Evolutionary conservation across 2,888 invertebrate genomes (phyloP).

Genomic region (Metopia argyrocephala): DNA sequence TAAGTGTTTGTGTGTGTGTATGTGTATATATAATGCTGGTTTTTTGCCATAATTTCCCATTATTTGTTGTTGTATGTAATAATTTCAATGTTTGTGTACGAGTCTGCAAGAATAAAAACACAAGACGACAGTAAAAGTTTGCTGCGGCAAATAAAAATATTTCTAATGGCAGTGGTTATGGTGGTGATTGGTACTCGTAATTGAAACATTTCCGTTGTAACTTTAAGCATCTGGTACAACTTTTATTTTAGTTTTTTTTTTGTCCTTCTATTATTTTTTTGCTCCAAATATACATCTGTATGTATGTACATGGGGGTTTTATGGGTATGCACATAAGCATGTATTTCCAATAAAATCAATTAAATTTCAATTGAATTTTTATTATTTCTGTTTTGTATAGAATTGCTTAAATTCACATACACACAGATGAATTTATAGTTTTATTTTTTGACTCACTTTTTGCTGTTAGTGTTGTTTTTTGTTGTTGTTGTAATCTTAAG

Average conservation of each 20-base stretch:
- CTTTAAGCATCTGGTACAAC: constrained; percentile 14
- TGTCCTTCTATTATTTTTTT: neutral
- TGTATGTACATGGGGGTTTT: neutral
- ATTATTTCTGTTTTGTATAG: constrained; percentile 32
- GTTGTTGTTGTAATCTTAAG: neutral
- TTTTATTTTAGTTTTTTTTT: neutral
- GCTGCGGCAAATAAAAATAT: constrained; percentile 39
- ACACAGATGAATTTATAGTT: constrained; percentile 14
- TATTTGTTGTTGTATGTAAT: neutral
- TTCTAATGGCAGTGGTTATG: neutral
- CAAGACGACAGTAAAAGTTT: constrained; percentile 17
- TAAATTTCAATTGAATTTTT: constrained; percentile 55
- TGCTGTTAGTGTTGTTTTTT: constrained; percentile 39
- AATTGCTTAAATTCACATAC: constrained; percentile 11
- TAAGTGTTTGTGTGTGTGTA: neutral
- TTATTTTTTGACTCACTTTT: constrained; percentile 7
- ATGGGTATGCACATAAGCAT: neutral
- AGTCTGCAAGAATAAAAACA: neutral
- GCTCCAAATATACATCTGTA: neutral
- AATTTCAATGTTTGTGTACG: neutral
- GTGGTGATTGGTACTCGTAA: neutral
- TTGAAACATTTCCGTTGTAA: neutral
- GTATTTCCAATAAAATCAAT: constrained; percentile 44
- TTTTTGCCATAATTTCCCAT: constrained; percentile 43
- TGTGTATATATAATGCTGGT: neutral